Conservation (phyloP, 2,113 vertebrate species). For the Meles meles region DNA sequence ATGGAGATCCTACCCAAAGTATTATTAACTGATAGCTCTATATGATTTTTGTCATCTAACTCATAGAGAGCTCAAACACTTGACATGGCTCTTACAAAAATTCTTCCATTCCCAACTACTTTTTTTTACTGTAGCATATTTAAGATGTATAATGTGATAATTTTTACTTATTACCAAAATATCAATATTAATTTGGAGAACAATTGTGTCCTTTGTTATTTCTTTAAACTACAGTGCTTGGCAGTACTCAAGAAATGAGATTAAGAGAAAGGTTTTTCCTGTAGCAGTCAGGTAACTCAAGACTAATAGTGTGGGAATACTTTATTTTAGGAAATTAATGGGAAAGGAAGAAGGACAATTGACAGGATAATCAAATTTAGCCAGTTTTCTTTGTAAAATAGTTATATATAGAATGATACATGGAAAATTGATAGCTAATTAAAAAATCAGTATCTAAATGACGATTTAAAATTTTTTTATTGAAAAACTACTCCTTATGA, state of each 20-base stretch:
- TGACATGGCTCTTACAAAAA: background rate
- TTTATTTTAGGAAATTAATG: slow-evolving; percentile 19
- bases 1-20: background rate
- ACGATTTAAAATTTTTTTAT: background rate
- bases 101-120: background rate
- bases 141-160: background rate
- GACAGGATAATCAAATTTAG: background rate
- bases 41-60: background rate
- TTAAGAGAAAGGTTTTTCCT: background rate
- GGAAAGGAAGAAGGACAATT: background rate
- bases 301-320: background rate
- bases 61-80: background rate
- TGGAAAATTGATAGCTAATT: background rate
- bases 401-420: background rate
- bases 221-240: background rate
- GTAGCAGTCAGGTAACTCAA: background rate
- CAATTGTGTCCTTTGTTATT: background rate
- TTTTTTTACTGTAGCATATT: background rate
- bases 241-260: background rate
- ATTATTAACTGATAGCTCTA: background rate
- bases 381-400: background rate
- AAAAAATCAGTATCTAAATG: background rate
- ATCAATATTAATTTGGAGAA: background rate
- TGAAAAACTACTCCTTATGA: background rate
- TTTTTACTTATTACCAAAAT: background rate